Evolutionary conservation across 2,797 vertebrate genomes (phyloP), one percentile per base, ranked within the genome.

Genomic region (Rhyacichthys aspro): DNA sequence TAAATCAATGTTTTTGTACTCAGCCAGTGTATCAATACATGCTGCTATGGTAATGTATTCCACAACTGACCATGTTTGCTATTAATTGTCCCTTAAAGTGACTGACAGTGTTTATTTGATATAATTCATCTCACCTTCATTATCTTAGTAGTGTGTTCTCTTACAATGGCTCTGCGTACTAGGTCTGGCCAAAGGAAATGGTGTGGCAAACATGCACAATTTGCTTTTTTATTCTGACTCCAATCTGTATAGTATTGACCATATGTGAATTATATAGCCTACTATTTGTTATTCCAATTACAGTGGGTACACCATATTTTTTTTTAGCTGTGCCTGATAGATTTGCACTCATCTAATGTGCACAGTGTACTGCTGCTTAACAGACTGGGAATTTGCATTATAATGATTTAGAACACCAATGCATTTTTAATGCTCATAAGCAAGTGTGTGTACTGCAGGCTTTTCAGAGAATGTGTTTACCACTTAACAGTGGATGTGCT

Each of bases 391-490:
- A 90, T 89, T 89, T 89, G 83, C 85, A 89, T 89, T 84, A 89
- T 73, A 88, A 89, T 90, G 86, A 88, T 87, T 89, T 82, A 85
- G 83, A 88, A 79, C 72, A 76, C 79, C 81, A 76, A 87, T 85
- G 86, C 79, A 89, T 87, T 88, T 88, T 83, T 87, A 88, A 89
- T 89, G 86, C 84, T 86, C 80, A 85, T 80, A 85, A 89, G 84
- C 81, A 88, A 79, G 78, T 78, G 63, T 72, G 68, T 67, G 77
- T 46, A 66, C 59, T 67, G 76, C 70, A 57, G 60, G 34, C 36
- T 71, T 59, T 37, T 19, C 49, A 67, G 53, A 64, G 58, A 84
- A 75, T 78, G 52, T 66, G 74, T 83, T 84, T 85, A 79, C 63
- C 58, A 75, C 80, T 76, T 71, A 80, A 79, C 70, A 45, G 59